A percentile compares a stretch with the other conserved stretches of the same genome.
These are phyloP conservation scores for Pelmatolapia mariae DNA, from an alignment of 2,113 vertebrate species.

Conservation along the genomic window DNA sequence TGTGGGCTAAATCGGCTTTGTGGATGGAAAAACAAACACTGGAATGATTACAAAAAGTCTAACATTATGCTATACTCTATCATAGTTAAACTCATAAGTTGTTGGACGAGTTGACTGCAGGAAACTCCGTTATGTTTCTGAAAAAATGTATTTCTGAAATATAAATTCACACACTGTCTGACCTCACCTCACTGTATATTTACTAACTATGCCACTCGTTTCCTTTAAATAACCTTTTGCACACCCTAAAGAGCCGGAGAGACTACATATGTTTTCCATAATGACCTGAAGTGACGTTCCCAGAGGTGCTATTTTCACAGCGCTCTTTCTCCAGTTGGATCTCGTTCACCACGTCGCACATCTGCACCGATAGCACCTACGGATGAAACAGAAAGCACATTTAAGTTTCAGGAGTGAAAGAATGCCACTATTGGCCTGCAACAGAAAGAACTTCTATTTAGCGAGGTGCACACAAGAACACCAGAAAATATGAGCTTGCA, in stretches of 20 bases:
- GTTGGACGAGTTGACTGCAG: not conserved
- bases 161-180: not conserved
- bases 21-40: not conserved
- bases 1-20: not conserved
- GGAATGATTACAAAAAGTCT: not conserved
- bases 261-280: not conserved
- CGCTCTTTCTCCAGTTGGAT: slow-evolving; percentile 64
- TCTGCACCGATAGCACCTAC: slow-evolving; percentile 62
- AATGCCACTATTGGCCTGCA: not conserved
- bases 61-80: not conserved
- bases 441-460: not conserved
- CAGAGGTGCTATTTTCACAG: slow-evolving; percentile 61
- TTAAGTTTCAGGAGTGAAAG: not conserved
- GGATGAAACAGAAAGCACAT: not conserved
- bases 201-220: not conserved
- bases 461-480: not conserved
- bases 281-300: slow-evolving; percentile 70
- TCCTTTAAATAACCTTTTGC: not conserved
- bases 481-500: not conserved
- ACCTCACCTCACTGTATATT: not conserved
- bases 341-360: slow-evolving; percentile 71
- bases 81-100: not conserved
- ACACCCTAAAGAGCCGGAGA: not conserved
- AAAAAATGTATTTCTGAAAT: not conserved
- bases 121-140: not conserved